Conservation (phyloP, 2,797 vertebrate genomes). For the Remorina albescens region DNA sequence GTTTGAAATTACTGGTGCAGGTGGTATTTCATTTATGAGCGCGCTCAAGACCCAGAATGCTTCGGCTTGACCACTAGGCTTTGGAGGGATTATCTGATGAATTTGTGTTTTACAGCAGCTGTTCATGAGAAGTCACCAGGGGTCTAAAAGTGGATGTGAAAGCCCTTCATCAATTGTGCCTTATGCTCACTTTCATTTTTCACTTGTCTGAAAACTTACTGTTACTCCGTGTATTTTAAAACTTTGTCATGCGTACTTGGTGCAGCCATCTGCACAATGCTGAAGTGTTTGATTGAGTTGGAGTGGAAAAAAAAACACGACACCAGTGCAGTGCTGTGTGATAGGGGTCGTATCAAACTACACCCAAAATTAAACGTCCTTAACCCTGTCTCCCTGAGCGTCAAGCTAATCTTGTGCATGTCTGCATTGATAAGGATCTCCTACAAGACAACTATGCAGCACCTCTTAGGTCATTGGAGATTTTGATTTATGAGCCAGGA, state of each 20-base stretch:
- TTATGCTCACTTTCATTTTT: slow-evolving; percentile 76
- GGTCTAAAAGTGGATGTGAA: slow-evolving; percentile 87
- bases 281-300: slow-evolving; percentile 34
- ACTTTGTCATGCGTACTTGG: slow-evolving; percentile 17
- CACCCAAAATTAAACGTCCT: slow-evolving; percentile 79
- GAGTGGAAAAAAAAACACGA: slow-evolving; percentile 37
- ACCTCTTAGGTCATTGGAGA: slow-evolving; percentile 73
- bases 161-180: slow-evolving; percentile 63
- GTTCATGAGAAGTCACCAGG: slow-evolving; percentile 87
- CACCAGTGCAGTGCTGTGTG: neutral
- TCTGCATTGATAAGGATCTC: slow-evolving; percentile 73
- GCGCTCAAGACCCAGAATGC: slow-evolving; percentile 85
- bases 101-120: slow-evolving; percentile 91
- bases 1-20: slow-evolving; percentile 79
- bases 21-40: slow-evolving; percentile 87
- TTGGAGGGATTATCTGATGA: slow-evolving; percentile 87
- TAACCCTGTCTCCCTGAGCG: slow-evolving; percentile 63
- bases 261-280: slow-evolving; percentile 1
- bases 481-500: slow-evolving; percentile 74
- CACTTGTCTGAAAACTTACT: slow-evolving; percentile 43
- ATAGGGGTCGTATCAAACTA: slow-evolving; percentile 63
- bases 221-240: slow-evolving; percentile 38
- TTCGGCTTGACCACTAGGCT: slow-evolving; percentile 86
- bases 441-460: slow-evolving; percentile 69
- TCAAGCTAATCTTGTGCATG: slow-evolving; percentile 62